Evolutionary conservation across 2,888 invertebrate species (phyloP).

Genomic region (Agrotis exclamationis): DNA sequence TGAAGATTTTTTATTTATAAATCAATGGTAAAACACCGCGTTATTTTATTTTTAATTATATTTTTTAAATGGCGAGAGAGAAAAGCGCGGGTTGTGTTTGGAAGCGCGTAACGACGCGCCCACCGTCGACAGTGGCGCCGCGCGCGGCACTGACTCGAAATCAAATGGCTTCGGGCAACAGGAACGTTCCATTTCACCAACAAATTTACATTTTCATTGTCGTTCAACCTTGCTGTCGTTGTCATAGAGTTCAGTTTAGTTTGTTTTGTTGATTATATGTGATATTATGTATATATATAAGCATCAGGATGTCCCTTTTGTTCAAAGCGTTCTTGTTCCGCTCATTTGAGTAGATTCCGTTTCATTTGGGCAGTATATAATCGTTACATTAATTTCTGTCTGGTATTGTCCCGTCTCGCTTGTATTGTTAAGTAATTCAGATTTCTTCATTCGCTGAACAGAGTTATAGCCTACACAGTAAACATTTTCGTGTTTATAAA

Average conservation of each 20-base stretch:
- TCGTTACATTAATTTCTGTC: constrained; percentile 76
- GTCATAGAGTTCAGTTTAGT: constrained; percentile 64
- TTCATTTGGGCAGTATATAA: constrained; percentile 74
- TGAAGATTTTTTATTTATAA: constrained; percentile 34
- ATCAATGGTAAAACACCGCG: constrained; percentile 37
- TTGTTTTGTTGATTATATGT: constrained; percentile 10
- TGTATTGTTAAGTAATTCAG: constrained; percentile 43
- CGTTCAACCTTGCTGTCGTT: constrained; percentile 65
- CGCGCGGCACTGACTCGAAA: constrained; percentile 88
- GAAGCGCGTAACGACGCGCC: constrained; percentile 85
- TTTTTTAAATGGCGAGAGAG: constrained; percentile 64
- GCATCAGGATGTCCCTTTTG: constrained; percentile 87
- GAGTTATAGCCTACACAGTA: constrained; percentile 6
- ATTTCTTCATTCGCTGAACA: constrained; percentile 35
- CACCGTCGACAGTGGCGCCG: constrained; percentile 88
- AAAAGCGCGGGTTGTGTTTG: constrained; percentile 74
- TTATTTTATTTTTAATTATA: constrained; percentile 61
- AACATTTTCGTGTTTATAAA: constrained; percentile 39
- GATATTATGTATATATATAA: constrained; percentile 67
- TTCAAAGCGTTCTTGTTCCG: constrained; percentile 82
- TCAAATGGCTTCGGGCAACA: constrained; percentile 77
- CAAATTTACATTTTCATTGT: constrained; percentile 65
- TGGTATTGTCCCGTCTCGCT: constrained; percentile 52
- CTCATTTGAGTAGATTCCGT: constrained; percentile 81
- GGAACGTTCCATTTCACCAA: constrained; percentile 77